Conservation (phyloP, 2,113 vertebrate species). For the Porphyrio hochstetteri region DNA sequence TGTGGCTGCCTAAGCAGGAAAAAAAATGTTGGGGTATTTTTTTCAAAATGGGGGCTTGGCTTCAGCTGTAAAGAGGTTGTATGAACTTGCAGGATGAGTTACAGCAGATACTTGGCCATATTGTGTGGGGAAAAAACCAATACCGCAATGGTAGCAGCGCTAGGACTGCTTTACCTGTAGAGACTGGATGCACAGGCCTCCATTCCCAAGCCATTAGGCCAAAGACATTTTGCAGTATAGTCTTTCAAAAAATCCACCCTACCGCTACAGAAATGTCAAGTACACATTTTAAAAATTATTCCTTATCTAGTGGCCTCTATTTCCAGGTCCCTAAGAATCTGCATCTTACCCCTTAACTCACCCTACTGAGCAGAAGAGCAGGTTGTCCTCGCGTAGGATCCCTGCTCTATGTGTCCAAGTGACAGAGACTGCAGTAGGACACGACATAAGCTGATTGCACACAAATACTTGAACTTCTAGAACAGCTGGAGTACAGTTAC, state of each 20-base stretch:
- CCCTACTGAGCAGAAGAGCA: rapidly evolving
- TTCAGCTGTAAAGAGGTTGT: background rate
- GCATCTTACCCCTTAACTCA: background rate
- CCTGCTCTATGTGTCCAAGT: rapidly evolving
- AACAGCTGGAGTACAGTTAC: background rate
- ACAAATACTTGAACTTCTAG: background rate
- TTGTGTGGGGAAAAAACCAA: background rate
- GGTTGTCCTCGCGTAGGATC: background rate
- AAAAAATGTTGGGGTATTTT: background rate
- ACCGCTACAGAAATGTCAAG: background rate
- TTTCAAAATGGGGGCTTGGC: background rate
- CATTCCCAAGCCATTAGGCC: background rate
- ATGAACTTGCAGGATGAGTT: background rate
- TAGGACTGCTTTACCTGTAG: background rate
- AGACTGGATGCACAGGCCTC: background rate
- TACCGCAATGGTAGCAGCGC: background rate
- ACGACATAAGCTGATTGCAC: background rate
- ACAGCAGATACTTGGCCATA: background rate
- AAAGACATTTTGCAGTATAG: background rate
- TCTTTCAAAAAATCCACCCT: background rate
- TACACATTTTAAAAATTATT: background rate
- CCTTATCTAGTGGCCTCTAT: background rate
- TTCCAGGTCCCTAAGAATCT: background rate
- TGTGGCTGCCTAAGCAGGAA: background rate
- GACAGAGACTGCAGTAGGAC: background rate